Percentiles rank a stretch among this genome's conserved stretches.
Evolutionary conservation across 2,888 invertebrate genomes (phyloP).

Genomic region (Aporophyla lueneburgensis): DNA sequence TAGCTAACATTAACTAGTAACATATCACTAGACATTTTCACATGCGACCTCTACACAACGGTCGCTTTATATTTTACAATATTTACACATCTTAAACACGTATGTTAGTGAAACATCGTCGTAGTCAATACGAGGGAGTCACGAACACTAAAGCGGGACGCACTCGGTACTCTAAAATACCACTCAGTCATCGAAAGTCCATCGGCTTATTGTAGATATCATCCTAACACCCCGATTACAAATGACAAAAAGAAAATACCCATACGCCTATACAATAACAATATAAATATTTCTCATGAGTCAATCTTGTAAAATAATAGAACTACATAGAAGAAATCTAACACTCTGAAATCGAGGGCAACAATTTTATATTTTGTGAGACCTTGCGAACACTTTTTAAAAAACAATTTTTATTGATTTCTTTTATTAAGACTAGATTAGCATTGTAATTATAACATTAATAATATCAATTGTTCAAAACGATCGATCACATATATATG

Average conservation of each 20-base stretch:
- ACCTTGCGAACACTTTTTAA: conserved; percentile 75
- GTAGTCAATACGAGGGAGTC: conserved; percentile 77
- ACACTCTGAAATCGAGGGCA: conserved; percentile 85
- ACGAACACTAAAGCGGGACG: conserved; percentile 85
- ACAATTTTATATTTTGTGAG: conserved; percentile 81
- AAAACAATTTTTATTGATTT: conserved; percentile 74
- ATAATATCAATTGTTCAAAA: conserved; percentile 82
- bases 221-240: conserved; percentile 86
- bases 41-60: conserved; percentile 88
- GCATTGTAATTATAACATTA: conserved; percentile 80
- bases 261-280: conserved; percentile 88
- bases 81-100: conserved; percentile 89
- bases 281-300: conserved; percentile 86
- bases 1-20: conserved; percentile 90
- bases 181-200: conserved; percentile 90
- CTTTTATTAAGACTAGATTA: conserved; percentile 78
- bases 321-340: conserved; percentile 87
- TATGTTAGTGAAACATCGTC: conserved; percentile 80
- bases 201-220: conserved; percentile 86
- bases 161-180: conserved; percentile 80
- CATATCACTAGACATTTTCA: conserved; percentile 90
- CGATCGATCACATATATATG: conserved; percentile 72
- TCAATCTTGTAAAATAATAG: conserved; percentile 86
- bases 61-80: conserved; percentile 89
- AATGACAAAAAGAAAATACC: conserved; percentile 85